Evolutionary conservation across 2,113 vertebrate genomes (phyloP).

Genomic region (Siniperca chuatsi): DNA sequence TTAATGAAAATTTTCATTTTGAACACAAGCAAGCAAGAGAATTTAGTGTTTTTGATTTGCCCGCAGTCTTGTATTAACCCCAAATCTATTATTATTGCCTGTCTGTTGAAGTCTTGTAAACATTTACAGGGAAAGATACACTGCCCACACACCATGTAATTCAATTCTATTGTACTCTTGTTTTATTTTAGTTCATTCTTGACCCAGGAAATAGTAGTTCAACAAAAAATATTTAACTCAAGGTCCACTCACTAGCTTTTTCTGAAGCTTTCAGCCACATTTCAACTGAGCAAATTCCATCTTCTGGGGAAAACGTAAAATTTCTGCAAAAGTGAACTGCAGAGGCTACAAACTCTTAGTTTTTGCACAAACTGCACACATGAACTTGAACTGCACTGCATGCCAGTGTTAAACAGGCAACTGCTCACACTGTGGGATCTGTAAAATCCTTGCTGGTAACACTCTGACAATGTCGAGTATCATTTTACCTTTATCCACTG

Average conservation of each 20-base stretch:
- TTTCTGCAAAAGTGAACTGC: background rate
- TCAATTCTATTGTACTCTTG: background rate
- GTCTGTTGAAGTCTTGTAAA: background rate
- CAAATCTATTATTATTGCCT: background rate
- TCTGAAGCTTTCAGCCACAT: background rate
- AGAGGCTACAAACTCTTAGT: background rate
- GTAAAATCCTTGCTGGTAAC: slow-evolving; percentile 1
- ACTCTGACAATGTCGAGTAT: background rate
- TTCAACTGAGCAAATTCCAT: background rate
- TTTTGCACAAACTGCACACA: background rate
- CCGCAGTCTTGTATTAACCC: background rate
- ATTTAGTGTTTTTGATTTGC: background rate
- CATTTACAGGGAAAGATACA: background rate
- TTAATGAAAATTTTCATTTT: background rate
- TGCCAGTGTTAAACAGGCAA: background rate
- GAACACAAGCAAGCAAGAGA: background rate
- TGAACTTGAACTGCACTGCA: slow-evolving; percentile 5
- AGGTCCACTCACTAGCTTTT: background rate
- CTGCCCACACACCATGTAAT: background rate
- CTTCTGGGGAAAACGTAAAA: background rate
- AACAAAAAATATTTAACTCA: background rate
- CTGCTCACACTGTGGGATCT: background rate
- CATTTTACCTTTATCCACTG: slow-evolving; percentile 22
- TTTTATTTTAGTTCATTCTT: background rate
- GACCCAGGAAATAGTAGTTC: background rate